Evolutionary conservation across 2,797 vertebrate genomes (phyloP).

Genomic region (Cyprinella venusta): DNA sequence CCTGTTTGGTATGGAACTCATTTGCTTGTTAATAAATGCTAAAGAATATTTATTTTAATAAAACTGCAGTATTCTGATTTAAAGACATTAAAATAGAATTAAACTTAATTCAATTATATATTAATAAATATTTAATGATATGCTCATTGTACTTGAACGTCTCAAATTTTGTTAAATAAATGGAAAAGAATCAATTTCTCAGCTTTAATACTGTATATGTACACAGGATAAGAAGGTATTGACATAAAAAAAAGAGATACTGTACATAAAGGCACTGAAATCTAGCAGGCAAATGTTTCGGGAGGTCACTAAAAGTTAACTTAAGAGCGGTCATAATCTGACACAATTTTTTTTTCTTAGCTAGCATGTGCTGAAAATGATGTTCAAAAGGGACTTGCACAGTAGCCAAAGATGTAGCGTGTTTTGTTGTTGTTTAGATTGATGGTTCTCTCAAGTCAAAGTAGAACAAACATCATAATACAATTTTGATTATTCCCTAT

Average conservation of each 20-base stretch:
- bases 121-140: background rate
- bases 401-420: constrained; percentile 68
- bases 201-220: background rate
- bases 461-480: background rate
- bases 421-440: constrained; percentile 31
- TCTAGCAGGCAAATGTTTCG: background rate
- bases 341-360: background rate
- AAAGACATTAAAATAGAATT: background rate
- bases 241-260: background rate
- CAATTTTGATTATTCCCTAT: background rate
- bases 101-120: background rate
- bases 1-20: background rate
- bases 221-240: background rate
- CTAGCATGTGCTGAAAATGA: constrained; percentile 8
- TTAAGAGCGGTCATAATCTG: background rate
- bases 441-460: background rate
- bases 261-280: background rate
- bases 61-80: background rate
- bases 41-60: constrained; percentile 1
- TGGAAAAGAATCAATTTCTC: constrained; percentile 7
- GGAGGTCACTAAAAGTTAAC: background rate
- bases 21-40: background rate
- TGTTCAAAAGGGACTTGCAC: constrained; percentile 13
- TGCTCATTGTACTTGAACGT: background rate
- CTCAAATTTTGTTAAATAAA: constrained; percentile 14